Conservation (phyloP, 2,888 invertebrate genomes). For the Mylabris sibirica region DNA sequence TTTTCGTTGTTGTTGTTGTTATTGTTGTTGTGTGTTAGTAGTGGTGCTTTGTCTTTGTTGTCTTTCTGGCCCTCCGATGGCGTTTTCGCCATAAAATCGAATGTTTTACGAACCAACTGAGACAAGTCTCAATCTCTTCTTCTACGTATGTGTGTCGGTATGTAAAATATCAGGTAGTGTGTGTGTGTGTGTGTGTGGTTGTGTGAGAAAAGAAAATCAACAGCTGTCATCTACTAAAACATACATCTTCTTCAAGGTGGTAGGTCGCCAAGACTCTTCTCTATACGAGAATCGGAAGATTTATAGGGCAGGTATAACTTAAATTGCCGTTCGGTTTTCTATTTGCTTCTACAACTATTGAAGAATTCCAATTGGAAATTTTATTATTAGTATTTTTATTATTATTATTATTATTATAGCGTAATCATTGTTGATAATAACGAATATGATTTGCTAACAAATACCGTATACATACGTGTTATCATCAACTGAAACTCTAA, state of each 20-base stretch:
- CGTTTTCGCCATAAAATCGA: conserved; percentile 34
- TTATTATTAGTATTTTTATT: background rate
- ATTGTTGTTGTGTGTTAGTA: background rate
- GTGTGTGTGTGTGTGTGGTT: background rate
- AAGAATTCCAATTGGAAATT: too few relatives aligned
- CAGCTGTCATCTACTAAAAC: conserved; percentile 53
- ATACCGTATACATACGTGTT: background rate
- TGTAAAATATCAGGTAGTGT: background rate
- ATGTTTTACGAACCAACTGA: conserved; percentile 29
- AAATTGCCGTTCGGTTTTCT: background rate
- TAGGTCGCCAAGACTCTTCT: conserved; percentile 28
- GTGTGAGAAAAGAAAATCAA: conserved; percentile 35
- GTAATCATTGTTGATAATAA: background rate
- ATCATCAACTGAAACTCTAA: background rate
- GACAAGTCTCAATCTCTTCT: conserved; percentile 14
- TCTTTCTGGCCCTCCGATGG: conserved; percentile 17
- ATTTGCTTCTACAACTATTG: background rate
- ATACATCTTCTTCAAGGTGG: conserved; percentile 57
- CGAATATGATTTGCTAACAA: background rate
- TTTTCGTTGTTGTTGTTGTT: background rate
- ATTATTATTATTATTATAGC: background rate
- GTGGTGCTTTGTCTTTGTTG: background rate
- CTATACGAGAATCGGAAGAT: background rate
- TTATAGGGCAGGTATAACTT: conserved; percentile 8
- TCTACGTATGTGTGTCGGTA: background rate